Evolutionary conservation across 37 sponge, comb jelly and placozoan genomes (phyloP).

Genomic region (Amphimedon queenslandica): DNA sequence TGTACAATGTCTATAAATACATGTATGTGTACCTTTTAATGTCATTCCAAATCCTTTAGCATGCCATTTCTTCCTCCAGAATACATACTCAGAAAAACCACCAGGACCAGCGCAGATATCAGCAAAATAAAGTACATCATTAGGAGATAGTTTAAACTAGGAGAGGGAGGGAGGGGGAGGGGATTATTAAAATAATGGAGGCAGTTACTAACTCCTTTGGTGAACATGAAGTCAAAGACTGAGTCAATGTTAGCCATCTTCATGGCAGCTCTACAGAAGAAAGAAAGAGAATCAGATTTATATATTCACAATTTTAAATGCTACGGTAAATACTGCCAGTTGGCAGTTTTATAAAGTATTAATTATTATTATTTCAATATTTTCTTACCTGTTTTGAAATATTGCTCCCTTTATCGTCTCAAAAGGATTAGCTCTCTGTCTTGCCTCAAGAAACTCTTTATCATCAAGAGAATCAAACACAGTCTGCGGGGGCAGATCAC

Average conservation of each 20-base stretch:
- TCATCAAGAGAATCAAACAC: slow-evolving; percentile 72
- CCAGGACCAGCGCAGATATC: slow-evolving; percentile 99
- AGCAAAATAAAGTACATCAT: slow-evolving; percentile 87
- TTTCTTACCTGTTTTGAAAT: slow-evolving; percentile 90
- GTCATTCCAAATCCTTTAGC: slow-evolving; percentile 99
- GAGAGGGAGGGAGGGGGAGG: neutral
- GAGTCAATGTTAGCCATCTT: slow-evolving; percentile 98
- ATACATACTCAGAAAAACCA: slow-evolving; percentile 98
- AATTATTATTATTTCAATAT: too few species aligned
- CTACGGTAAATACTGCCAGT: neutral
- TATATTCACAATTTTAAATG: neutral
- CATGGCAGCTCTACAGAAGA: slow-evolving; percentile 84
- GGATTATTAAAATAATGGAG: too few species aligned
- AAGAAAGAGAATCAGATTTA: too few species aligned
- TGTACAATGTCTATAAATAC: neutral
- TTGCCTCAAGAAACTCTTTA: slow-evolving; percentile 83
- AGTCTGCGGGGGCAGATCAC: slow-evolving; percentile 31
- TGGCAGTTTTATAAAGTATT: neutral
- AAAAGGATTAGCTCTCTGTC: slow-evolving; percentile 87
- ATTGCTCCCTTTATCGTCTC: slow-evolving; percentile 88
- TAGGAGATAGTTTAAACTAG: neutral
- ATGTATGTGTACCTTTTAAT: slow-evolving; percentile 60
- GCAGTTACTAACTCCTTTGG: too few species aligned
- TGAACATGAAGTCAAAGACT: slow-evolving; percentile 85
- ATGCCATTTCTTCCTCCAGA: slow-evolving; percentile 84